Percentiles rank a stretch among this genome's conserved stretches.
phyloP scores from a whole-genome alignment of 2,113 vertebrate genomes.

The Saiga tatarica region DNA sequence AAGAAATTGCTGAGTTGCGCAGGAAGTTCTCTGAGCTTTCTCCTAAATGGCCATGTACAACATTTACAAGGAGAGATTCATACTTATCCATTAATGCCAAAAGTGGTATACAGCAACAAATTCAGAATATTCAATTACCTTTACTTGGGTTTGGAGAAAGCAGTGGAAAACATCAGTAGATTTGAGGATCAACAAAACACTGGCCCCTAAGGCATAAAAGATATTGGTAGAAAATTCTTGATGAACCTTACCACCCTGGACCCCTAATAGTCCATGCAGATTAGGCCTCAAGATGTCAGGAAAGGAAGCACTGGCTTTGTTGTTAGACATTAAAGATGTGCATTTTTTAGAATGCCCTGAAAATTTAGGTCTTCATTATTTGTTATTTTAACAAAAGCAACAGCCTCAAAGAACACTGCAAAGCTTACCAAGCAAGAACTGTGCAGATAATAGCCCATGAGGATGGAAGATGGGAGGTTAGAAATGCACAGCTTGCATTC shows the following conservation, averaged over 20 bases:
- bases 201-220: not conserved
- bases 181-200: not conserved
- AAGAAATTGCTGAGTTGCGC: not conserved
- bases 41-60: not conserved
- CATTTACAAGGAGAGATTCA: not conserved
- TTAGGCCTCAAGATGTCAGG: not conserved
- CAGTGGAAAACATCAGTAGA: not conserved
- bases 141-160: not conserved
- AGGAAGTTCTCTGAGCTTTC: not conserved
- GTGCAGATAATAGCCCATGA: not conserved
- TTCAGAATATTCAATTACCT: not conserved
- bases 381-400: not conserved
- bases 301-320: not conserved
- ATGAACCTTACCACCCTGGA: not conserved
- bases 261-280: fast-evolving
- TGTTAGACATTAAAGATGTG: not conserved
- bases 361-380: not conserved
- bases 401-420: not conserved
- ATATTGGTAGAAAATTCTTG: not conserved
- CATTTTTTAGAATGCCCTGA: not conserved
- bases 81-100: not conserved
- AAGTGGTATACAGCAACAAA: not conserved
- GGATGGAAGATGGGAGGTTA: not conserved
- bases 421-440: not conserved
- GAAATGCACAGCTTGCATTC: not conserved